These are phyloP conservation scores for Neolamprologus cancellatus DNA, from an alignment of 2,113 vertebrate species.

Conservation along the genomic window DNA sequence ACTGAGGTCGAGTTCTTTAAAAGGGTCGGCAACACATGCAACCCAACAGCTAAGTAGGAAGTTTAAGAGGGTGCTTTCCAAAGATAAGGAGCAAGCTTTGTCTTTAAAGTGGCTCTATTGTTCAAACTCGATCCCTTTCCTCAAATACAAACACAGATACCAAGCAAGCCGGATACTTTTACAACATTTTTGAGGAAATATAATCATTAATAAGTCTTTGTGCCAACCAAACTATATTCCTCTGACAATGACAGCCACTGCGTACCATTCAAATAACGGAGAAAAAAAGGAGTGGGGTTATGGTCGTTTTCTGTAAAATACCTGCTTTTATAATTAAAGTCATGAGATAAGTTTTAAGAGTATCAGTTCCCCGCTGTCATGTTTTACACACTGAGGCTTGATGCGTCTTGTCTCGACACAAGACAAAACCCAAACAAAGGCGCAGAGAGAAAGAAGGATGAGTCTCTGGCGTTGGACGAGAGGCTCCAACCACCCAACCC, in stretches of 20 bases:
- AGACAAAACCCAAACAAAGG: conserved; percentile 29
- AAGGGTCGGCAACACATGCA: not conserved
- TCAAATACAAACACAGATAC: conserved; percentile 37
- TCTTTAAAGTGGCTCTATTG: conserved; percentile 55
- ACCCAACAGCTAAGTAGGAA: conserved; percentile 50
- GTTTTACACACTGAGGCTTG: conserved; percentile 1
- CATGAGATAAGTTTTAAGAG: not conserved
- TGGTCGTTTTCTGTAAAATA: not conserved
- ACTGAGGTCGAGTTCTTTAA: conserved; percentile 30
- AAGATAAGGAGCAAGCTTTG: conserved; percentile 67
- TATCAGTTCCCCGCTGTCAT: not conserved
- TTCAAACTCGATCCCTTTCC: conserved; percentile 29
- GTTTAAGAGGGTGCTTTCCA: conserved; percentile 50
- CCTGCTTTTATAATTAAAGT: not conserved
- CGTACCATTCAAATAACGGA: not conserved
- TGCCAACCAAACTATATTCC: not conserved
- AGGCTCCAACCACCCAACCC: not conserved
- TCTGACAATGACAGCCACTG: not conserved
- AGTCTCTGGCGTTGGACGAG: not conserved
- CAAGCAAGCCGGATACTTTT: conserved; percentile 27
- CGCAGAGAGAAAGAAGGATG: not conserved
- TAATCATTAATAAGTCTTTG: not conserved
- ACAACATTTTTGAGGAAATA: conserved; percentile 22
- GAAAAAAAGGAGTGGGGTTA: not conserved
- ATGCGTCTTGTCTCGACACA: not conserved